Evolutionary conservation across 1,140 invertebrate species (phyloP).

Genomic region (Dendrolimus kikuchii): DNA sequence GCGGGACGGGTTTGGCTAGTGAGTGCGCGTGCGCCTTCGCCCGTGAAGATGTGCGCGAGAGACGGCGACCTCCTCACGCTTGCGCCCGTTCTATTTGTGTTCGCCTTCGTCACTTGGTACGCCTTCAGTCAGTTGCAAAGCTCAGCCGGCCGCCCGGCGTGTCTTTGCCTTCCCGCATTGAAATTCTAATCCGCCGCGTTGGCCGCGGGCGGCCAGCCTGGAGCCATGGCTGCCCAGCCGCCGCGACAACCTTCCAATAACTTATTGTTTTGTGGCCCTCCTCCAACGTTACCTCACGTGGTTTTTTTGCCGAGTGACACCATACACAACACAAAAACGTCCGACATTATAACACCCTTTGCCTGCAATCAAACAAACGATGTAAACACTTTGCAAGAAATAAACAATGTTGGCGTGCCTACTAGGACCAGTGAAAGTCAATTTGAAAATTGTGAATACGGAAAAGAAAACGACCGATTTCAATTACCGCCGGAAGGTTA

Average conservation of each 20-base stretch:
- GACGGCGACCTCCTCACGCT: constrained; percentile 66
- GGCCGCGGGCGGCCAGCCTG: constrained; percentile 46
- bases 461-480: constrained; percentile 20
- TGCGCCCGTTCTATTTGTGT: constrained; percentile 67
- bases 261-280: constrained; percentile 50
- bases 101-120: constrained; percentile 63
- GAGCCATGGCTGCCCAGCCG: constrained; percentile 63
- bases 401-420: constrained; percentile 65
- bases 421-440: constrained; percentile 31
- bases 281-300: constrained; percentile 47
- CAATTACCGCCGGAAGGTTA: constrained; percentile 27
- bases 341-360: constrained; percentile 22
- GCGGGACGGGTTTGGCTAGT: constrained; percentile 61
- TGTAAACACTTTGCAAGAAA: constrained; percentile 47
- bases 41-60: constrained; percentile 67
- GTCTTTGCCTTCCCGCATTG: constrained; percentile 43
- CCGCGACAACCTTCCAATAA: constrained; percentile 63
- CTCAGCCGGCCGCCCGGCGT: constrained; percentile 61
- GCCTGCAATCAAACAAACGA: constrained; percentile 35
- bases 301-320: constrained; percentile 44
- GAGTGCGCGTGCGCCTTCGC: constrained; percentile 63
- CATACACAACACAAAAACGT: constrained; percentile 14
- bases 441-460: constrained; percentile 23
- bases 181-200: constrained; percentile 38
- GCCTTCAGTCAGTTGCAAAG: constrained; percentile 67